Conservation (phyloP, 2,113 vertebrate species). For the Scatophagus argus region DNA sequence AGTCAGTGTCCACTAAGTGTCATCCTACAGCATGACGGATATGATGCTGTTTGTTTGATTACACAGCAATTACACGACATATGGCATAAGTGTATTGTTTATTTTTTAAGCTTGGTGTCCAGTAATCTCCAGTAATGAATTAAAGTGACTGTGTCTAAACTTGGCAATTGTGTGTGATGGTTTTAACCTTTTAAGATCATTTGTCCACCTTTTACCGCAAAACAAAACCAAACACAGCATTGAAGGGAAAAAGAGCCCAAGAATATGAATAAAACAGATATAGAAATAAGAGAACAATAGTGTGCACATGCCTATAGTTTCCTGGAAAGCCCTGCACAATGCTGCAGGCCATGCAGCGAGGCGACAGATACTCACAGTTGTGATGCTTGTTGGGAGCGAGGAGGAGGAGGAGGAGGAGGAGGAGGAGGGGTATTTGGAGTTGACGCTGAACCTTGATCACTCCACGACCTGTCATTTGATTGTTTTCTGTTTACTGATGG, state of each 20-base stretch:
- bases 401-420: background rate
- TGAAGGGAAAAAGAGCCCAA: too few species aligned
- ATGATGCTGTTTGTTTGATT: background rate
- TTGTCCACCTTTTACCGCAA: background rate
- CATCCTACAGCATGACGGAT: background rate
- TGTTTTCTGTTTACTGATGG: constrained; percentile 67
- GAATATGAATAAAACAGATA: background rate
- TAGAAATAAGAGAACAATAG: background rate
- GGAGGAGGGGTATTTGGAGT: constrained; percentile 35
- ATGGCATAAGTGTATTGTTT: background rate
- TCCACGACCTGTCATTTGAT: constrained; percentile 70
- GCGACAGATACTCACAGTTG: constrained; percentile 15
- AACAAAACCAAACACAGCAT: background rate
- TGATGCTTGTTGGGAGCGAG: constrained; percentile 20
- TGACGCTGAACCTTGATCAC: constrained; percentile 59
- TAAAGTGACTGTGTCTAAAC: too few species aligned
- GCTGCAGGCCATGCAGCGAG: constrained; percentile 5
- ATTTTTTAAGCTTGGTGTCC: background rate
- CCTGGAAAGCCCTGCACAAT: constrained; percentile 10
- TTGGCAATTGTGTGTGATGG: too few species aligned
- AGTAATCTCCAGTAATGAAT: too few species aligned
- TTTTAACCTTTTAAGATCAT: background rate
- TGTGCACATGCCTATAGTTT: background rate
- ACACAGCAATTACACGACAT: background rate
- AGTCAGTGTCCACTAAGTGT: background rate